Evolutionary conservation across 1,140 invertebrate genomes (phyloP).

Genomic region (Cyphomyrmex costatus): DNA sequence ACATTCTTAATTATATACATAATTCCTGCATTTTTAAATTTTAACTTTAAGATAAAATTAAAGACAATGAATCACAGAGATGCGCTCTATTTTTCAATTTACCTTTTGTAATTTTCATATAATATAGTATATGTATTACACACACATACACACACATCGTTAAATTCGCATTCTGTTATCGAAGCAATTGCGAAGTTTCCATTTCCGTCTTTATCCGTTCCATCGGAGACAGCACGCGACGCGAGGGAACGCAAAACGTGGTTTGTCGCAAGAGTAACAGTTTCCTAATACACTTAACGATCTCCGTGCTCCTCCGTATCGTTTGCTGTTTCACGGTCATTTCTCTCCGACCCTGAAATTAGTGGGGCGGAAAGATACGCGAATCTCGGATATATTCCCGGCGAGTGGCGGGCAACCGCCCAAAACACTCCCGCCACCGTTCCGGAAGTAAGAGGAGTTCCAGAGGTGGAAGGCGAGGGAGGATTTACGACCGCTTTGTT

Average conservation of each 20-base stretch:
- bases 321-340: constrained; percentile 76
- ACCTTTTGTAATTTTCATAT: neutral
- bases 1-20: neutral
- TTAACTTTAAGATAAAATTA: neutral
- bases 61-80: neutral
- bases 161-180: constrained; percentile 20
- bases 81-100: neutral
- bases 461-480: constrained; percentile 44
- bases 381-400: constrained; percentile 76
- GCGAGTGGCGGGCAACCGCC: constrained; percentile 74
- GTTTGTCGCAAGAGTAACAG: constrained; percentile 66
- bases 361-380: constrained; percentile 79
- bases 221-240: neutral
- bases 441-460: constrained; percentile 38
- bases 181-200: constrained; percentile 18
- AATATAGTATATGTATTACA: neutral
- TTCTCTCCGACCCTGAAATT: constrained; percentile 75
- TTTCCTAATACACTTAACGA: constrained; percentile 78
- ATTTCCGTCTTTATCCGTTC: constrained; percentile 29
- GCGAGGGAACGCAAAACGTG: constrained; percentile 34
- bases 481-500: constrained; percentile 81
- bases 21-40: constrained; percentile 1
- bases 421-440: constrained; percentile 74
- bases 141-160: neutral
- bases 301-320: constrained; percentile 67